phyloP scores from a whole-genome alignment of 2,797 vertebrate genomes.

The Scarus forsteni region DNA sequence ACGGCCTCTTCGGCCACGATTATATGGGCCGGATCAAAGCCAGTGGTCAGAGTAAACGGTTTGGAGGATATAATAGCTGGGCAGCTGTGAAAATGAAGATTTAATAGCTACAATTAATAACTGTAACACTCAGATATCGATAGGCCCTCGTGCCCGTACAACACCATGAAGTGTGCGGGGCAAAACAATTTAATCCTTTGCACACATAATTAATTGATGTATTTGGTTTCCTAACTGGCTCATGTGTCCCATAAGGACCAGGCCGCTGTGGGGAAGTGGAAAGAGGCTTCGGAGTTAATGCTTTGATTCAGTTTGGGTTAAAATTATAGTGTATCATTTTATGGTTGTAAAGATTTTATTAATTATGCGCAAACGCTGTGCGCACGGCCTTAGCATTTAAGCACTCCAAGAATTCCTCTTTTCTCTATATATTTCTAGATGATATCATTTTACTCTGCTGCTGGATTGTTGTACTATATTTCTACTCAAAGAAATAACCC shows the following conservation, averaged over 20 bases:
- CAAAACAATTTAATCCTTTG: slow-evolving; percentile 60
- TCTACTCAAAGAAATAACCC: slow-evolving; percentile 39
- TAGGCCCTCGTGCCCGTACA: slow-evolving; percentile 58
- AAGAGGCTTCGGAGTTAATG: slow-evolving; percentile 15
- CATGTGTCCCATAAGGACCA: slow-evolving; percentile 59
- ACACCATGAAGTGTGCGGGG: slow-evolving; percentile 57
- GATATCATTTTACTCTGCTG: slow-evolving; percentile 5
- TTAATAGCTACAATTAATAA: slow-evolving; percentile 85
- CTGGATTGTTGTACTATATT: slow-evolving; percentile 26
- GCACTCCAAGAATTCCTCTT: slow-evolving; percentile 4
- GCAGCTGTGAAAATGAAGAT: slow-evolving; percentile 85
- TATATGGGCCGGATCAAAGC: slow-evolving; percentile 82
- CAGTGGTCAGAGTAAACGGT: slow-evolving; percentile 76
- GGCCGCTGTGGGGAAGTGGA: slow-evolving; percentile 31
- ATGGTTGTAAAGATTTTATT: slow-evolving; percentile 16
- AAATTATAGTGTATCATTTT: slow-evolving; percentile 30
- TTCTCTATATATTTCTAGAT: background rate
- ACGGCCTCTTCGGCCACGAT: slow-evolving; percentile 79
- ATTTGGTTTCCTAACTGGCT: slow-evolving; percentile 71
- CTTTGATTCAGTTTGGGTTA: slow-evolving; percentile 21
- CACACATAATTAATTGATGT: slow-evolving; percentile 77
- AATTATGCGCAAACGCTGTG: slow-evolving; percentile 13
- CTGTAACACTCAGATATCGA: slow-evolving; percentile 77
- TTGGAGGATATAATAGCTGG: slow-evolving; percentile 69
- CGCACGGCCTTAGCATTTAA: slow-evolving; percentile 13